Conservation (phyloP, 1,140 invertebrate species). For the Danaus melanippus region DNA sequence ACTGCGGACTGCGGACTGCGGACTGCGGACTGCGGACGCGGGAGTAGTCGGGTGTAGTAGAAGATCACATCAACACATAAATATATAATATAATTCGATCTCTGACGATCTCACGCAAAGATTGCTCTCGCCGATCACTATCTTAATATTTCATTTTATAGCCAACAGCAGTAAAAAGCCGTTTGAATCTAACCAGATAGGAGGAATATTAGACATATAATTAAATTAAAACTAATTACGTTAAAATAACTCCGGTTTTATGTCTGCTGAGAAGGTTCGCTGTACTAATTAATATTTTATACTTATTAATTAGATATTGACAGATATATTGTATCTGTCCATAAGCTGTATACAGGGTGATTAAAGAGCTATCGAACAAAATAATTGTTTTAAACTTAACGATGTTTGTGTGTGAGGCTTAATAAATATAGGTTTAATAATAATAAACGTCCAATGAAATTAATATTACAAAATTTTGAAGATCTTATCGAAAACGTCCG, state of each 20-base stretch:
- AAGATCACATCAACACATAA: conserved; percentile 40
- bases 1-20: conserved; percentile 6
- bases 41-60: conserved; percentile 14
- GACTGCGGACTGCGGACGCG: conserved; percentile 6
- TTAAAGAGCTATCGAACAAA: neutral
- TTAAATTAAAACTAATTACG: no score
- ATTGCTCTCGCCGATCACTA: conserved; percentile 34
- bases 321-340: no score
- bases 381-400: neutral
- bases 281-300: no score
- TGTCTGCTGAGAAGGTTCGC: no score
- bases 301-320: no score
- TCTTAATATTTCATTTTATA: conserved; percentile 40
- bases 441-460: conserved; percentile 3
- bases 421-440: no score
- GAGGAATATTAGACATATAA: no score
- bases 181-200: conserved; percentile 4
- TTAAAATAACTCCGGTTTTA: no score
- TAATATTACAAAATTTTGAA: conserved; percentile 31
- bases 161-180: conserved; percentile 15
- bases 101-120: conserved; percentile 31
- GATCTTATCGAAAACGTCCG: conserved; percentile 49
- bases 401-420: neutral
- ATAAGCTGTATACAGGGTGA: no score
- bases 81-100: conserved; percentile 43